phyloP scores from a whole-genome alignment of 1,140 invertebrate genomes.

The Trinorchestia longiramus region DNA sequence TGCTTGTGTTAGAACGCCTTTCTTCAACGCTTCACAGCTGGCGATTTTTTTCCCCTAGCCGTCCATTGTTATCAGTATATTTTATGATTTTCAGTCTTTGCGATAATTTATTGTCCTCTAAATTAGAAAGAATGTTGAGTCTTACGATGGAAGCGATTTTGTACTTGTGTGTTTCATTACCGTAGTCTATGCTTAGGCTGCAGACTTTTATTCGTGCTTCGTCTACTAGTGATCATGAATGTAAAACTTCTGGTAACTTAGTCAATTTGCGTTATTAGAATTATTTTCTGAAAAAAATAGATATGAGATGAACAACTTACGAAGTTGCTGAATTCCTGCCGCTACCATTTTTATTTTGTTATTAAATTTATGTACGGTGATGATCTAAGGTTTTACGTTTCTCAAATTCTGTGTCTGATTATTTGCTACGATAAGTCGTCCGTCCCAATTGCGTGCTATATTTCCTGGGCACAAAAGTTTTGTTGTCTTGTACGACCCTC shows the following conservation, averaged over 20 bases:
- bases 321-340: not conserved
- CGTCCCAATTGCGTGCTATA: not conserved
- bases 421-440: not conserved
- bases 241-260: not conserved
- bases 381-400: not conserved
- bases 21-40: not conserved
- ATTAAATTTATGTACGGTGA: not conserved
- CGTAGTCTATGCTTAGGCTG: not conserved
- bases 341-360: not conserved
- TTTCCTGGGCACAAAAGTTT: not conserved
- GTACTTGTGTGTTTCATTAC: not conserved
- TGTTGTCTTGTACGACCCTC: not conserved
- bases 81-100: not conserved
- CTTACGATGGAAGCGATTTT: not conserved
- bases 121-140: not conserved
- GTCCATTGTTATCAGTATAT: slow-evolving; percentile 11
- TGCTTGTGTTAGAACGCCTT: not conserved
- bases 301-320: not conserved
- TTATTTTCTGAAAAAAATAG: not conserved
- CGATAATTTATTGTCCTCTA: not conserved
- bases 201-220: not conserved
- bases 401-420: not conserved
- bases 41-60: not conserved
- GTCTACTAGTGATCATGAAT: not conserved
- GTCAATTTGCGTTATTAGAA: not conserved